Base-by-base conservation (phyloP, 1,140 invertebrate genomes). In the Penaeus chinensis region DNA sequence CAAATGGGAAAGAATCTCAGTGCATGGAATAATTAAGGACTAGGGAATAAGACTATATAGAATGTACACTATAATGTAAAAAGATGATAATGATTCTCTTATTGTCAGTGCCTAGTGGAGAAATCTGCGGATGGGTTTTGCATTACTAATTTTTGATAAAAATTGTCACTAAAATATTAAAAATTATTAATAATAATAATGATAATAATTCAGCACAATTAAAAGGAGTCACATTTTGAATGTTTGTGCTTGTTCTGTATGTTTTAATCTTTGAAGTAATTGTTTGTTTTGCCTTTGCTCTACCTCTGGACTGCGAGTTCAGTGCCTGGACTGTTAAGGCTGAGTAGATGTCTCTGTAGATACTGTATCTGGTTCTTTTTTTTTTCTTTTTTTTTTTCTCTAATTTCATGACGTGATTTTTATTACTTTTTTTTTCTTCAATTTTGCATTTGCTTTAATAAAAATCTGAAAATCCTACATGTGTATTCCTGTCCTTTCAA, bases 381-480 rank as follows among this genome's bases (percentile, higher is more conserved):
- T n/a, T 32, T 84, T 61, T 78, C 18, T 78, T 63, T 42, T n/a
- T 32, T 84, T 61, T 54, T 74, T 76, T 71, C 37, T 62, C 27
- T 85, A 77, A 78, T 85, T 63, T 77, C 18, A 62, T 62, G 37
- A 78, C 76, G 69, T 85, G 71, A 85, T 42, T 78, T 84, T 78
- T 85, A 22, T 54, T 54, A 13, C 16, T 54, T 54, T 54, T 54
- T 54, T 47, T 54, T 16, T 54, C 16, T 54, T 54, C 32, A 78
- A 78, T 77, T 85, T 78, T 85, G 47, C 74, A 85, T 85, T 78
- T 85, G 71, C 83, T 78, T 77, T 85, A 78, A 85, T 78, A 62
- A 61, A 85, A 78, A 78, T 77, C 10, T 77, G 27, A 77, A 20
- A 20, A 20, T 77, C 74, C 47, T 13, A 37, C 10, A 22, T 77